Base-by-base conservation (phyloP, 2,797 vertebrate species). In the Molossus alvarezi region DNA sequence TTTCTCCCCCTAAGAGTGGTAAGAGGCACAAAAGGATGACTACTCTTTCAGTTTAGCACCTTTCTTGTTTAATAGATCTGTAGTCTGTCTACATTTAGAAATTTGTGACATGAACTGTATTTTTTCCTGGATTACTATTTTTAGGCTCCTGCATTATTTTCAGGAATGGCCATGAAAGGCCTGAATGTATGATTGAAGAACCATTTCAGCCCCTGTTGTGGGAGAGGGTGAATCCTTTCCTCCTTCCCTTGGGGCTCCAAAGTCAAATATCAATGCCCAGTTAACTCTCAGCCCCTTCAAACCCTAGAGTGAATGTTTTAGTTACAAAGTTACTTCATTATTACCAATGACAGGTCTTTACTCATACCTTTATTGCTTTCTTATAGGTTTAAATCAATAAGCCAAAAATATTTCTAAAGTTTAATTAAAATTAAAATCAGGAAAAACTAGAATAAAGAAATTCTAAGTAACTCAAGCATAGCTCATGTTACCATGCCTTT, bases 51-150 rank as follows among this genome's bases (percentile, higher is more conserved):
- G n/a, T 69, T 75, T 64, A 57, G 41, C 12, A 64, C n/a, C 55
- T 86, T 82, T 41, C 25, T 91, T 21, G 48, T 75, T 91, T 25
- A 92, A 60, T 29, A 92, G 51, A 93, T 85, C 41, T 87, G 9
- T 83, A 92, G 53, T 94, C 58, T 92, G 53, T 62, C 27, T 89
- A 51, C 80, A 18, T 89, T 71, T 88, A 96, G 75, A 94, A 88
- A 87, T 87, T 87, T 91, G 64, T 57, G 12, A 76, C 37, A 85
- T 75, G 64, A 92, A 79, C 37, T 69, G 9, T 27, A 85, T 93
- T 93, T 97, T 92, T 33, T 92, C 76, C 58, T 64, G 58, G 23
- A 67, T 79, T 89, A 64, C 75, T 72, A 8, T 60, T 96, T 95
- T 82, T 58, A 83, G 79, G 33, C 65, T 92, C 58, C 76, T 94